phyloP scores from a whole-genome alignment of 1,140 invertebrate genomes.

The Drosophila ficusphila region DNA sequence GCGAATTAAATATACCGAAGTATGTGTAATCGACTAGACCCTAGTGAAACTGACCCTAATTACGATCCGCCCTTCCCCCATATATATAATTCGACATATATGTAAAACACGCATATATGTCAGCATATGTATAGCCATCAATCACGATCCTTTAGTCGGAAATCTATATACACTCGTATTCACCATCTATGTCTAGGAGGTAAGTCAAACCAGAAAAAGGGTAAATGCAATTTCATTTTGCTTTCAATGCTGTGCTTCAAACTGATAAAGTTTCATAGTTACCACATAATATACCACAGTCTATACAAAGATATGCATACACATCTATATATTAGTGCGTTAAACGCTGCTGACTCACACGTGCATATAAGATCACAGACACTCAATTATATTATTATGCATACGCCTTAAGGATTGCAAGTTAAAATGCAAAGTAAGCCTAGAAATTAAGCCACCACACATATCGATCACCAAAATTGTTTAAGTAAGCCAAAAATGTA shows the following conservation, averaged over 20 bases:
- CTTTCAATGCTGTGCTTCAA: slow-evolving; percentile 64
- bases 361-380: slow-evolving; percentile 22
- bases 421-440: slow-evolving; percentile 46
- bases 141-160: slow-evolving; percentile 10
- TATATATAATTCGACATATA: slow-evolving; percentile 12
- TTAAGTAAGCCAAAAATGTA: slow-evolving; percentile 28
- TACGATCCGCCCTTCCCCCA: slow-evolving; percentile 69
- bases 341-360: slow-evolving; percentile 53
- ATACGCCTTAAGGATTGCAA: slow-evolving; percentile 65
- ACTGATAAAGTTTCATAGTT: slow-evolving; percentile 42
- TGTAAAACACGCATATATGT: slow-evolving; percentile 27
- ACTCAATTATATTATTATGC: slow-evolving; percentile 22
- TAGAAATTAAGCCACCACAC: slow-evolving; percentile 45
- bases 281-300: slow-evolving; percentile 27
- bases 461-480: slow-evolving; percentile 69
- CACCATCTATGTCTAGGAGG: slow-evolving; percentile 43
- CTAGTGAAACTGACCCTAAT: slow-evolving; percentile 60
- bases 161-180: slow-evolving; percentile 26
- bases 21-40: slow-evolving; percentile 47
- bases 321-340: slow-evolving; percentile 60
- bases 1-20: slow-evolving; percentile 16
- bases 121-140: slow-evolving; percentile 38
- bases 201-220: slow-evolving; percentile 31
- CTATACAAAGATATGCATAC: slow-evolving; percentile 25
- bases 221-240: slow-evolving; percentile 66